These are phyloP conservation scores for Dicrostonyx torquatus DNA, from an alignment of 2,797 vertebrate genomes.

Conservation along the genomic window DNA sequence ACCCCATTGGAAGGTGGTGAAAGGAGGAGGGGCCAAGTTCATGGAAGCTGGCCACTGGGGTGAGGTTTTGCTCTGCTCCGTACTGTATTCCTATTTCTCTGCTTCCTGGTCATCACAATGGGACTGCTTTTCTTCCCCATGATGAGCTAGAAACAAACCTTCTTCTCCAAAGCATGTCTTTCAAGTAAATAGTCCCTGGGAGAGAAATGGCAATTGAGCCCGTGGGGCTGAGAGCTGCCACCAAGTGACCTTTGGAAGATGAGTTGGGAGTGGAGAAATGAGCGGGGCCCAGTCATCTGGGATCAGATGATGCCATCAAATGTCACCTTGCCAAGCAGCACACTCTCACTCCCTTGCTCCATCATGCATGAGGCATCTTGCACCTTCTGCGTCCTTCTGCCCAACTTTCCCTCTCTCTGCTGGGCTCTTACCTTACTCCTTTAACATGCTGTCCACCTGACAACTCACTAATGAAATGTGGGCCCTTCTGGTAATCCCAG, in stretches of 20 bases:
- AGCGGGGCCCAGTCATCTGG: not conserved
- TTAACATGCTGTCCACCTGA: not conserved
- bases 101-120: not conserved
- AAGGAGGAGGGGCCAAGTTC: not conserved
- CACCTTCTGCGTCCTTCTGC: not conserved
- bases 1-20: not conserved
- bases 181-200: not conserved
- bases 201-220: not conserved
- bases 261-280: not conserved
- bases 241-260: conserved; percentile 47
- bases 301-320: not conserved
- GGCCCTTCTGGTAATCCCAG: not conserved
- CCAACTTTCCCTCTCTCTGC: not conserved
- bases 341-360: not conserved
- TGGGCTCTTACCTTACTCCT: not conserved
- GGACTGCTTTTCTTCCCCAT: not conserved
- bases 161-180: not conserved
- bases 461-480: not conserved
- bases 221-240: conserved; percentile 39
- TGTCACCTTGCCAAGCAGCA: not conserved
- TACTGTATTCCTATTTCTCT: not conserved
- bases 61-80: not conserved
- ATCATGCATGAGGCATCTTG: not conserved
- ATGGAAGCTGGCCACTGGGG: not conserved
- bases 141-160: not conserved